Evolutionary conservation across 1,140 invertebrate genomes (phyloP).

Genomic region (Callitettix versicolor): DNA sequence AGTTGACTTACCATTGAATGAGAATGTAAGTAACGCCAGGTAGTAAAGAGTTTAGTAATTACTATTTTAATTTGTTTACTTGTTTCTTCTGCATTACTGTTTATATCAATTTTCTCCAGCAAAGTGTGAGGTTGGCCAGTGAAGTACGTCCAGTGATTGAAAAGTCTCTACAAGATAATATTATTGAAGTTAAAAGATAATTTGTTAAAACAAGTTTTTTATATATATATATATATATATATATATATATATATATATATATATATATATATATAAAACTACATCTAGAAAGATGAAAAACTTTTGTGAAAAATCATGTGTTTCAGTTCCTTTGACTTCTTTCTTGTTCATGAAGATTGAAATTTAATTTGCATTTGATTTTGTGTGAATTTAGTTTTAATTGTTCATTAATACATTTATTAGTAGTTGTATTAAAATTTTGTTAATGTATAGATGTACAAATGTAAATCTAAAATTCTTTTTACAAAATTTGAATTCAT

Average conservation of each 20-base stretch:
- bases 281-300: neutral
- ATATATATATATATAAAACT: neutral
- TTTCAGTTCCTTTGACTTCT: neutral
- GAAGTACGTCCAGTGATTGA: neutral
- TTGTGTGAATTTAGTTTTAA: neutral
- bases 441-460: no score
- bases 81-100: neutral
- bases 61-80: constrained; percentile 1
- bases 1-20: neutral
- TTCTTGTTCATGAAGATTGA: neutral
- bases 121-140: constrained; percentile 1
- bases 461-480: no score
- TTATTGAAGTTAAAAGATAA: neutral
- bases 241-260: neutral
- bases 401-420: no score
- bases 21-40: neutral
- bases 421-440: no score
- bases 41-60: neutral
- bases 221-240: neutral
- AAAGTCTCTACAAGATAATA: neutral
- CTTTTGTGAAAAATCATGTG: neutral
- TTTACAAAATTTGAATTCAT: no score
- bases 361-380: neutral
- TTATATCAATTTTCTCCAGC: neutral
- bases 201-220: neutral